Base-by-base conservation (phyloP, 2,888 invertebrate species). In the Oeneis ivallda region DNA sequence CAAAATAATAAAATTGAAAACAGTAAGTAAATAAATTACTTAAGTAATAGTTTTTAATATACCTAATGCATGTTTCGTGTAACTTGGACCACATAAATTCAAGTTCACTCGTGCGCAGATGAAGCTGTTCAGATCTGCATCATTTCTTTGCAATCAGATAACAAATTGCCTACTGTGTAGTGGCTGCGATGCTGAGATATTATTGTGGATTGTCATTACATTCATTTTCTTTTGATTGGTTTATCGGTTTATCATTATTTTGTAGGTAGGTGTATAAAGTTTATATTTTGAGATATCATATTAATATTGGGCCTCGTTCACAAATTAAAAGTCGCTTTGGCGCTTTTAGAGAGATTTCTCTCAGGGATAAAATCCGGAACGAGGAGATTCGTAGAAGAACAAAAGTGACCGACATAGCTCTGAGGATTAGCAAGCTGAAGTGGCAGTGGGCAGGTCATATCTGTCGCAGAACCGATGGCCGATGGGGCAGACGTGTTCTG, bases 111-210 rank as follows among this genome's bases (percentile, higher is more conserved):
- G 75, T 74, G 75, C 71, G 73, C 72, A 80, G 81, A 89, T 87
- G 83, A 82, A 87, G 85, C 79, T 81, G 82, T 84, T 74, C 76
- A 73, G 79, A 83, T 82, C 77, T 73, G 74, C 79, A 80, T 78
- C 78, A 76, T 78, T 79, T 77, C 79, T 77, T 77, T 73, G 72
- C 78, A 75, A 82, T 79, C 79, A 76, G 72, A 72, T 78, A 67
- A 71, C 57, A 65, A 13, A 64, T 61, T 62, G 59, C 58, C 64
- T 62, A 66, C 62, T 60, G 57, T 60, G 50, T 56, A 59, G 43
- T 17, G 64, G 65, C 58, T 50, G 11, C 17, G 64, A 61, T 67
- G 64, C 41, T 39, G 61, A 34, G 64, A 62, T 61, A 50, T 56
- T 43, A 65, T 61, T 57, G 39, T 60, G 57, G 26, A 64, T 64